Percentiles rank a stretch among this genome's conserved stretches.
These are phyloP conservation scores for Halcyon malimbica DNA, from an alignment of 2,113 vertebrate genomes.

Conservation along the genomic window DNA sequence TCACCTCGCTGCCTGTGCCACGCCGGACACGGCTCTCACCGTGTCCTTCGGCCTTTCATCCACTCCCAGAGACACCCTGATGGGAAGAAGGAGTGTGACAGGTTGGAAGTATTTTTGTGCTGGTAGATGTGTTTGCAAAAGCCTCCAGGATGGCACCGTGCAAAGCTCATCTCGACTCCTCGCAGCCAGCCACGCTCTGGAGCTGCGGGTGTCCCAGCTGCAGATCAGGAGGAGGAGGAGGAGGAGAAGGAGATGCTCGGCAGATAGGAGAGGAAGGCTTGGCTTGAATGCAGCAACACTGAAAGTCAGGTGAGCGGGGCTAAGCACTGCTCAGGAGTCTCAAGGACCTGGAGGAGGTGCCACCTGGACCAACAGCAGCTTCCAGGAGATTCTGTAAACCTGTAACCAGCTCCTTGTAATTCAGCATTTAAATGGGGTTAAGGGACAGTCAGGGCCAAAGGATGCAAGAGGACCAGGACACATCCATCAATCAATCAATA, in stretches of 20 bases:
- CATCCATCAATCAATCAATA: neutral
- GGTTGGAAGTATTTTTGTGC: rapidly evolving
- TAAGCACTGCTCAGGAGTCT: neutral
- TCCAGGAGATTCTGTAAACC: neutral
- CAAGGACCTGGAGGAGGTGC: neutral
- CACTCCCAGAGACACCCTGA: rapidly evolving
- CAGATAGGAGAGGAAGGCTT: neutral
- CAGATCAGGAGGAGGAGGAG: neutral
- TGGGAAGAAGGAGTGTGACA: rapidly evolving
- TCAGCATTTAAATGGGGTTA: neutral
- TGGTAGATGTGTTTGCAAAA: rapidly evolving
- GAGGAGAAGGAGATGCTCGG: neutral
- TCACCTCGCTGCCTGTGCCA: neutral
- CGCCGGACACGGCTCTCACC: neutral
- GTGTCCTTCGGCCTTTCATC: rapidly evolving
- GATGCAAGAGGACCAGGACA: neutral
- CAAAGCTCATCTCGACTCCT: rapidly evolving
- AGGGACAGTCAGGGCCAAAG: neutral
- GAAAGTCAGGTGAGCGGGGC: neutral
- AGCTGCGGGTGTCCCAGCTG: neutral
- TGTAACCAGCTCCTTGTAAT: neutral
- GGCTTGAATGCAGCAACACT: neutral
- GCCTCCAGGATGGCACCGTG: rapidly evolving
- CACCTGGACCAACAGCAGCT: neutral
- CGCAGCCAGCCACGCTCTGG: neutral